Evolutionary conservation across 2,113 vertebrate species (phyloP).

Genomic region (Podarcis raffonei): DNA sequence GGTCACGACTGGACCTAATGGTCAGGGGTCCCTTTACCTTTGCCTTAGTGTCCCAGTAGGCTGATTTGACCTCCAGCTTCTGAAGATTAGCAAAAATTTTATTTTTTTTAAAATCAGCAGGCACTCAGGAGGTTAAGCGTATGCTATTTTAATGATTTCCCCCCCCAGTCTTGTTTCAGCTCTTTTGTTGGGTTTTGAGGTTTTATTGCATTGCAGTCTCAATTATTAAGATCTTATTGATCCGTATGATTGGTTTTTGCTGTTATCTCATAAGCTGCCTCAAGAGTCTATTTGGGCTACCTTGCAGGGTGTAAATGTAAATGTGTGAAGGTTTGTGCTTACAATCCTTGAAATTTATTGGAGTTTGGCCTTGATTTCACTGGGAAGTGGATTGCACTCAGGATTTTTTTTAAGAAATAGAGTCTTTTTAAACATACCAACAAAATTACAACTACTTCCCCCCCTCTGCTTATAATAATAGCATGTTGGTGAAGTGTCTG

Average conservation of each 20-base stretch:
- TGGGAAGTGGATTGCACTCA: not conserved
- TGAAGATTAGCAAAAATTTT: not conserved
- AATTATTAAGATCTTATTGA: not conserved
- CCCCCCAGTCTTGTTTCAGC: not conserved
- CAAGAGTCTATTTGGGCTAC: not conserved
- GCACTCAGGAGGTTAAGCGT: not conserved
- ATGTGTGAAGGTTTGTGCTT: no score
- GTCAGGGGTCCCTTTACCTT: no score
- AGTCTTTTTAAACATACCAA: fast-evolving
- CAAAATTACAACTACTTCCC: not conserved
- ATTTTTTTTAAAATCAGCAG: no score
- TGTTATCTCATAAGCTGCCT: not conserved
- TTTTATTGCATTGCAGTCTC: not conserved
- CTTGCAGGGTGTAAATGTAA: not conserved
- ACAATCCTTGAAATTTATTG: not conserved
- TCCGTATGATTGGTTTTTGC: not conserved
- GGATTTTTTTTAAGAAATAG: fast-evolving
- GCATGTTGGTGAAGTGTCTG: not conserved
- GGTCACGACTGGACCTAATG: no score
- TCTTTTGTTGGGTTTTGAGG: not conserved
- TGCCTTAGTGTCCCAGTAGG: not conserved
- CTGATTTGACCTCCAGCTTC: not conserved
- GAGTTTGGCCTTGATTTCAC: not conserved
- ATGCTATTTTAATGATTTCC: not conserved
- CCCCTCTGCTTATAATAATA: not conserved